Evolutionary conservation across 2,888 invertebrate species (phyloP).

Genomic region (Dyspetes luteomarginatus): DNA sequence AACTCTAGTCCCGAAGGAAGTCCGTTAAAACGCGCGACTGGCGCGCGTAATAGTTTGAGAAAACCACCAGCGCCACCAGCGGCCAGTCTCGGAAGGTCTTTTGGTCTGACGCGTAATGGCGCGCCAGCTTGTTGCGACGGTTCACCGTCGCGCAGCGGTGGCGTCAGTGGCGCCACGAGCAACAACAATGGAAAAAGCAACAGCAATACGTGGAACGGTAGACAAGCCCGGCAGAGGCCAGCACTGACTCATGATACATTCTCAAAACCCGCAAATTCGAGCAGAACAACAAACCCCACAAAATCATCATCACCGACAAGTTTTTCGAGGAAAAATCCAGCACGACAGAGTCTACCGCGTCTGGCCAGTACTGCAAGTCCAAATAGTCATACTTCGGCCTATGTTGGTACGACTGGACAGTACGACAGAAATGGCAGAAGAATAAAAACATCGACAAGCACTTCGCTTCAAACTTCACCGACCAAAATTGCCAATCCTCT

Average conservation of each 20-base stretch:
- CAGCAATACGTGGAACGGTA: conserved; percentile 91
- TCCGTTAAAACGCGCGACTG: conserved; percentile 87
- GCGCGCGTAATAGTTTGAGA: conserved; percentile 82
- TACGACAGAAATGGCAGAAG: conserved; percentile 84
- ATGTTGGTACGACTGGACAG: conserved; percentile 66
- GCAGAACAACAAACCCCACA: conserved; percentile 73
- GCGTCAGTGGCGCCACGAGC: conserved; percentile 70
- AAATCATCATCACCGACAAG: conserved; percentile 71
- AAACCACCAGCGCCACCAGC: conserved; percentile 84
- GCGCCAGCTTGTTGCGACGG: conserved; percentile 68
- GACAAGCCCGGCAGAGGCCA: conserved; percentile 83
- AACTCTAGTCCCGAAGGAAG: conserved; percentile 81
- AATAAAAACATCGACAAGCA: conserved; percentile 80
- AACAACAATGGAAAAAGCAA: conserved; percentile 79
- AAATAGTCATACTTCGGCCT: conserved; percentile 80
- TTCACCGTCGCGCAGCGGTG: conserved; percentile 83
- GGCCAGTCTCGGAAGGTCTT: conserved; percentile 84
- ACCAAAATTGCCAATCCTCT: conserved; percentile 87
- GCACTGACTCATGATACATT: conserved; percentile 88
- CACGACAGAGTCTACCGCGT: conserved; percentile 80
- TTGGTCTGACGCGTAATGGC: conserved; percentile 76
- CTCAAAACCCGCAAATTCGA: conserved; percentile 74
- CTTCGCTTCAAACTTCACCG: conserved; percentile 87
- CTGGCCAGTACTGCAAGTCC: conserved; percentile 83
- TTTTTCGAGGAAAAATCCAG: conserved; percentile 81